Evolutionary conservation across 2,888 invertebrate genomes (phyloP).

Genomic region (Cyclophora punctaria): DNA sequence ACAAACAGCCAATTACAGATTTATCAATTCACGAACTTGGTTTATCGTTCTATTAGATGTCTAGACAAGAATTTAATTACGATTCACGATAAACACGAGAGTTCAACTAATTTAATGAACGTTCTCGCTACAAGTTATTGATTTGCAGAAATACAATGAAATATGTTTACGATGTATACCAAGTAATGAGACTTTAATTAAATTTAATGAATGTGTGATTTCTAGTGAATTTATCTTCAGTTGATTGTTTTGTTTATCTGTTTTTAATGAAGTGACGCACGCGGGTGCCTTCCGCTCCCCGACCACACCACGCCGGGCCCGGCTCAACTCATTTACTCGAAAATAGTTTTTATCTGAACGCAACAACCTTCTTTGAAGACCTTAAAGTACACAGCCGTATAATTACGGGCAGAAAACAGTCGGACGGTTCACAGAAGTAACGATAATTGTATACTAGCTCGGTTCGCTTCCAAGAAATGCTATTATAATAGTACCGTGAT

Average conservation of each 20-base stretch:
- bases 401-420: constrained; percentile 37
- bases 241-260: too few species aligned
- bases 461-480: constrained; percentile 50
- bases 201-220: too few species aligned
- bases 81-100: not conserved
- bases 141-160: too few species aligned
- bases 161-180: too few species aligned
- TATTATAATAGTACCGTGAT: constrained; percentile 48
- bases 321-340: constrained; percentile 3
- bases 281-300: too few species aligned
- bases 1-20: not conserved
- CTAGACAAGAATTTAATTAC: constrained; percentile 8
- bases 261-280: too few species aligned
- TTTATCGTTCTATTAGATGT: constrained; percentile 12
- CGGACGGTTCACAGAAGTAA: constrained; percentile 51
- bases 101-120: too few species aligned
- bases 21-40: constrained; percentile 13
- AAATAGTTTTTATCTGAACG: constrained; percentile 16
- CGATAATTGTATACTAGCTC: constrained; percentile 52
- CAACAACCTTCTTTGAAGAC: constrained; percentile 19
- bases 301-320: not conserved
- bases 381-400: constrained; percentile 26
- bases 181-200: too few species aligned
- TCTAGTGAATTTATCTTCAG: too few species aligned
- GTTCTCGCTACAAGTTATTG: too few species aligned